These are phyloP conservation scores for Cololabis saira DNA, from an alignment of 2,113 vertebrate genomes.

Conservation along the genomic window DNA sequence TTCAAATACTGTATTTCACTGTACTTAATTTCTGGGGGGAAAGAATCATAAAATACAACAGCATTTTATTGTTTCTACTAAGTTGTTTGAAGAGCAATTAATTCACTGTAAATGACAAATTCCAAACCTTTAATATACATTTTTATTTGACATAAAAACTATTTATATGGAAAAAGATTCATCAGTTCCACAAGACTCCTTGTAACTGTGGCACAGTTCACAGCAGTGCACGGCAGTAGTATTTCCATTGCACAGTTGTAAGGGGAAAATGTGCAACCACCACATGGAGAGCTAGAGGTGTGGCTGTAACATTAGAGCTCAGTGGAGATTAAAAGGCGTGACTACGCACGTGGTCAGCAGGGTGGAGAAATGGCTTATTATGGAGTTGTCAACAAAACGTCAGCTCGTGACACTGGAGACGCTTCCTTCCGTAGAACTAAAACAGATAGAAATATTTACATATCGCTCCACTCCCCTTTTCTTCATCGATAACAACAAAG, in stretches of 20 bases:
- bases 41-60: no score
- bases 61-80: no score
- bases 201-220: slow-evolving; percentile 1
- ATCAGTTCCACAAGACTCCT: not conserved
- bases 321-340: slow-evolving; percentile 35
- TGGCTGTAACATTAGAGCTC: slow-evolving; percentile 44
- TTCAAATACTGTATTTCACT: no score
- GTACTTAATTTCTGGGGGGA: no score
- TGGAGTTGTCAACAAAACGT: slow-evolving; percentile 75
- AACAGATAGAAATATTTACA: slow-evolving; percentile 37
- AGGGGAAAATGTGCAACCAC: slow-evolving; percentile 30
- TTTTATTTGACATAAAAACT: no score
- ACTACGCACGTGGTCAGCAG: slow-evolving; percentile 67
- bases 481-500: no score
- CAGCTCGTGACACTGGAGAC: slow-evolving; percentile 38
- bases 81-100: no score
- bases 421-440: slow-evolving; percentile 37
- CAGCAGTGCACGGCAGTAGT: slow-evolving; percentile 13
- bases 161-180: not conserved
- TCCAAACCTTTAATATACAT: no score
- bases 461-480: not conserved
- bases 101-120: no score
- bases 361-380: slow-evolving; percentile 63
- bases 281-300: slow-evolving; percentile 9
- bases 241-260: slow-evolving; percentile 63